Evolutionary conservation across 1,140 invertebrate genomes (phyloP).

Genomic region (Cydia amplana): DNA sequence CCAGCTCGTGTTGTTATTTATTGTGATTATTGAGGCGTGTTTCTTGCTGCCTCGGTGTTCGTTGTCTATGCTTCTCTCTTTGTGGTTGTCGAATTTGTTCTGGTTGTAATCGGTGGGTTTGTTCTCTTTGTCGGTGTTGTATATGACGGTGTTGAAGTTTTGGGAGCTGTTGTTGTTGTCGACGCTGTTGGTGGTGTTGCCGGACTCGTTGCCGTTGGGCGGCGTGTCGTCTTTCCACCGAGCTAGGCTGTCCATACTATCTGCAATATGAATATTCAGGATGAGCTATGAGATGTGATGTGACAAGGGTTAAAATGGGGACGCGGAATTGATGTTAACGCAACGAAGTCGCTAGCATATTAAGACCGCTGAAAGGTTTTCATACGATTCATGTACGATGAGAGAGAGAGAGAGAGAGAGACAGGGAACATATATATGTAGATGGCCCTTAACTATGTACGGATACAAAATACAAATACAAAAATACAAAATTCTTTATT

Average conservation of each 20-base stretch:
- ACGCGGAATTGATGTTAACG: no score
- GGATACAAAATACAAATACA: no score
- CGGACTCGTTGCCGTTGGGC: conserved; percentile 72
- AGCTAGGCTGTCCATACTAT: conserved; percentile 76
- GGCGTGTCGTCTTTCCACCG: conserved; percentile 79
- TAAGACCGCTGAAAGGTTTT: no score
- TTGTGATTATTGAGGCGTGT: conserved; percentile 74
- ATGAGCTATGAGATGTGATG: background rate
- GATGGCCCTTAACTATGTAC: no score
- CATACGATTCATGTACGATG: no score
- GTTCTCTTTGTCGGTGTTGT: conserved; percentile 70
- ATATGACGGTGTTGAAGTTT: conserved; percentile 77
- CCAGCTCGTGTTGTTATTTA: conserved; percentile 77
- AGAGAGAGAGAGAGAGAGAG: no score
- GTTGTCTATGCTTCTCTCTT: conserved; percentile 50
- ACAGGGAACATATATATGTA: no score
- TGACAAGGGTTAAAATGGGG: no score
- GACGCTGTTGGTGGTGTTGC: conserved; percentile 74
- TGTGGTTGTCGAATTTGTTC: conserved; percentile 56
- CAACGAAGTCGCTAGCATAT: no score
- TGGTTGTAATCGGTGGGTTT: conserved; percentile 61
- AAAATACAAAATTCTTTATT: no score
- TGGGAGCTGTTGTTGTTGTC: conserved; percentile 77
- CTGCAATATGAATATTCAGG: conserved; percentile 47
- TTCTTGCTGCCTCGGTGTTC: conserved; percentile 62